These are phyloP conservation scores for Nomada hirtipes DNA, from an alignment of 2,888 invertebrate genomes.

Conservation along the genomic window DNA sequence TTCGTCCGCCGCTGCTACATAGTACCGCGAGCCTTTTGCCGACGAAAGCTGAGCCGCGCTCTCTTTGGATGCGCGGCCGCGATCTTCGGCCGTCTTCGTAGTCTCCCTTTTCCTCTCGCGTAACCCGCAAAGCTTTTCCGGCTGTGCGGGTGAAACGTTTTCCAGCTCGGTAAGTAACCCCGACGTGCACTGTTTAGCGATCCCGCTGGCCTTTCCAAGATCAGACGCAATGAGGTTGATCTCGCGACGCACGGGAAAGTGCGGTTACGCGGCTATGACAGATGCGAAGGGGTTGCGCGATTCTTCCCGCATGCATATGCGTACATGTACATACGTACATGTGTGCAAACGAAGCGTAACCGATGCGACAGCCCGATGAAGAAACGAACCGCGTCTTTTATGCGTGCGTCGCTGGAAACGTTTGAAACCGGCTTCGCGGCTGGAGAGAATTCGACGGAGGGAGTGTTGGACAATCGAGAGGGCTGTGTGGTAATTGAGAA, in stretches of 20 bases:
- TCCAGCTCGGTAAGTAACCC: constrained; percentile 17
- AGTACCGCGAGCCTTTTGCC: constrained; percentile 69
- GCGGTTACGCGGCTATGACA: not conserved
- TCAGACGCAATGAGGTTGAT: constrained; percentile 22
- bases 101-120: not conserved
- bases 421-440: not conserved
- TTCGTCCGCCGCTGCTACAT: constrained; percentile 63
- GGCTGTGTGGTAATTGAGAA: too few relatives aligned
- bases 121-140: constrained; percentile 29
- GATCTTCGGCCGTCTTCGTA: constrained; percentile 44
- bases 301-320: not conserved
- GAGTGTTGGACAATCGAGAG: too few relatives aligned
- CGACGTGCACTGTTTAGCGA: constrained; percentile 41
- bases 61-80: constrained; percentile 70
- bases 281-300: constrained; percentile 1
- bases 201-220: constrained; percentile 12
- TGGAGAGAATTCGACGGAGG: too few relatives aligned
- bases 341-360: constrained; percentile 15
- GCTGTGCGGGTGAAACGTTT: constrained; percentile 23
- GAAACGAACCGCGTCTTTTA: not conserved
- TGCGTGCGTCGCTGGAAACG: not conserved
- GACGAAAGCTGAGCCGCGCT: constrained; percentile 64
- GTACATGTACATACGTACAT: too few relatives aligned
- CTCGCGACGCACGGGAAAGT: constrained; percentile 36
- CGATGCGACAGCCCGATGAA: not conserved